These are phyloP conservation scores for Eonycteris spelaea DNA, from an alignment of 2,113 vertebrate genomes.

Conservation along the genomic window DNA sequence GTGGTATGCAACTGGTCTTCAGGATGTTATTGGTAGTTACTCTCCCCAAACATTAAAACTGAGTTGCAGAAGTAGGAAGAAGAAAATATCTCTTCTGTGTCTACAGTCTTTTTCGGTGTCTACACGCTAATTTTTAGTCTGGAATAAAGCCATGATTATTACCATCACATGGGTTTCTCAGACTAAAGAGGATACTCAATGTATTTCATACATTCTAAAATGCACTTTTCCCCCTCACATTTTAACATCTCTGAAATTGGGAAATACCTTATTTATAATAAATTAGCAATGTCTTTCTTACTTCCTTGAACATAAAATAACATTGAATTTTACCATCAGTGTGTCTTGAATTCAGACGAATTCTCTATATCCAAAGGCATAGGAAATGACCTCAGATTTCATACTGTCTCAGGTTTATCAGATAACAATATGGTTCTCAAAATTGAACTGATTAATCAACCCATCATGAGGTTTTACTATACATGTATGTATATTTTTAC, in stretches of 20 bases:
- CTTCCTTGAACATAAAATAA: neutral
- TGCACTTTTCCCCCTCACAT: neutral
- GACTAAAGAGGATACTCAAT: neutral
- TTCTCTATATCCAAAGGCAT: neutral
- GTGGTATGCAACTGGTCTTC: neutral
- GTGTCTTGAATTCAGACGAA: neutral
- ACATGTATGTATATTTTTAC: neutral
- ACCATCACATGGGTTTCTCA: neutral
- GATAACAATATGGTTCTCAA: neutral
- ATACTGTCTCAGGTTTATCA: neutral
- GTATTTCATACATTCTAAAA: neutral
- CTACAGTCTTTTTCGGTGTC: neutral
- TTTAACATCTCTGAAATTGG: neutral
- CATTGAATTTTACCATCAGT: neutral
- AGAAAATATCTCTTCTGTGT: neutral
- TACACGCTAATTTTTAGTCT: neutral
- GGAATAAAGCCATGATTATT: neutral
- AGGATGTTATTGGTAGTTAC: neutral
- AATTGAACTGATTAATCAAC: neutral
- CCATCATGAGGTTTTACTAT: neutral
- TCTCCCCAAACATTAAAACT: neutral
- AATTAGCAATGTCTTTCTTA: neutral
- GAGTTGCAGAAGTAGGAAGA: neutral
- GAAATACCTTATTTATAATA: neutral
- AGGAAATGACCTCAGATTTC: neutral